Evolutionary conservation across 2,113 vertebrate species (phyloP), one percentile per base, ranked within the genome.

Genomic region (Anolis sagrei): DNA sequence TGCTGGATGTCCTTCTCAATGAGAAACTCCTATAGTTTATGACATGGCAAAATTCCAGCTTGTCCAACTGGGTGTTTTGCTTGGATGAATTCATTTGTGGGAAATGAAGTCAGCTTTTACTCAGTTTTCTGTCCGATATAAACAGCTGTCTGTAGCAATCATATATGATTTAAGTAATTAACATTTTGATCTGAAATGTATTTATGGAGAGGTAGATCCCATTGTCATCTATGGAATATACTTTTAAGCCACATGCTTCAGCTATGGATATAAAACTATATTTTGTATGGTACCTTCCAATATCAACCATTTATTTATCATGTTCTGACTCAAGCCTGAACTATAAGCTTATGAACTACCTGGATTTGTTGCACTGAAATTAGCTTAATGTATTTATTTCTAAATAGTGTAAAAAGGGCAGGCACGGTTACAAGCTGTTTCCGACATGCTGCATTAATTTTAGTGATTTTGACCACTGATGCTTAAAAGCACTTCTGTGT

Each of bases 391-490:
- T 70, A 72, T 79, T 85, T 70, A 70, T 78, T 79, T 72, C 76
- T 73, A 85, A 85, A 79, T 39, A 79, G 69, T 62, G 51, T 79
- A 75, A 70, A 79, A 84, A 7, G 62, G 23, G n/a, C 32, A 77
- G 69, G 5, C 34, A n/a, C 18, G 51, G 70, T 66, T 78, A 85
- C 34, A 58, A 78, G 75, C 74, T 78, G 76, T 61, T 85, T 58
- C 49, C 70, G 76, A 85, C 49, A 44, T 32, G 29, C 76, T 72
- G 51, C 51, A 85, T 85, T 79, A 85, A 72, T 76, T 73, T 73
- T 61, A 73, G 51, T 79, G 51, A 48, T 85, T 73, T 73, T 85
- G 49, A 32, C 48, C 69, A 54, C 10, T 77, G n/a, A 21, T 13
- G 13, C 83, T 68, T 77, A 36, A 84, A 77, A 72, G 54, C 44